Percentiles rank a stretch among this genome's conserved stretches.
Evolutionary conservation across 92 coral and sea anemone species (phyloP).

Genomic region (Paramuricea clavata): DNA sequence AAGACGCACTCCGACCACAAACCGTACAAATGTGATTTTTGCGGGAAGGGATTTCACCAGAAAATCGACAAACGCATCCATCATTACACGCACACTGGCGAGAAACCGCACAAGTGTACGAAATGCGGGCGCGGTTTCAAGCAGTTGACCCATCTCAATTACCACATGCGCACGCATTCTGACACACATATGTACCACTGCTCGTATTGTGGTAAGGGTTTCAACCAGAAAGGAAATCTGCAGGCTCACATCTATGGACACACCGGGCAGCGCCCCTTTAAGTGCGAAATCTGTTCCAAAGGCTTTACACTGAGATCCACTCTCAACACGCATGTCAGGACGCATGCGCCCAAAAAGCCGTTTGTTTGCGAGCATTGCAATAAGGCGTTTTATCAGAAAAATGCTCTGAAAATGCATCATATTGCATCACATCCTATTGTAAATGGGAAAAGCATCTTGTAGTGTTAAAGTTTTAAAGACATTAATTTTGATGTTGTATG

Average conservation of each 20-base stretch:
- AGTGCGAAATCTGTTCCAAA: conserved; percentile 82
- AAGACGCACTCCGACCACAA: conserved; percentile 95
- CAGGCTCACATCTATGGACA: conserved; percentile 99
- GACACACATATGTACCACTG: conserved; percentile 88
- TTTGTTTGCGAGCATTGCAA: conserved; percentile 89
- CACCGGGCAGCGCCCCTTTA: conserved; percentile 97
- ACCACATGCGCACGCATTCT: conserved; percentile 97
- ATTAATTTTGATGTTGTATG: too few relatives aligned
- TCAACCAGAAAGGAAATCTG: conserved; percentile 95
- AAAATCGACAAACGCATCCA: conserved; percentile 99
- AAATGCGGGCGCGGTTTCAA: conserved; percentile 99
- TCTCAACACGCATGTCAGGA: conserved; percentile 93
- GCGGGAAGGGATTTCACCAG: conserved; percentile 96
- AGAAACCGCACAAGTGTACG: conserved; percentile 91
- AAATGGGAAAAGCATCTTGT: conserved; percentile 87
- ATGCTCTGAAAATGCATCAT: conserved; percentile 93
- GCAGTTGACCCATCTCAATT: conserved; percentile 94
- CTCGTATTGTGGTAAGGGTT: conserved; percentile 87
- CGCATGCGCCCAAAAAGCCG: conserved; percentile 95
- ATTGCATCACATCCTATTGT: conserved; percentile 97
- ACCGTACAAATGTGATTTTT: conserved; percentile 95
- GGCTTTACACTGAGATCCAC: conserved; percentile 96
- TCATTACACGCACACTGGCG: conserved; percentile 98
- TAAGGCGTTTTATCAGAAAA: conserved; percentile 96
- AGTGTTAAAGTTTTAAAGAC: neutral